Percentiles rank a stretch among this genome's conserved stretches.
Conservation (phyloP, 1,140 invertebrate species). For the Lepidurus arcticus region DNA sequence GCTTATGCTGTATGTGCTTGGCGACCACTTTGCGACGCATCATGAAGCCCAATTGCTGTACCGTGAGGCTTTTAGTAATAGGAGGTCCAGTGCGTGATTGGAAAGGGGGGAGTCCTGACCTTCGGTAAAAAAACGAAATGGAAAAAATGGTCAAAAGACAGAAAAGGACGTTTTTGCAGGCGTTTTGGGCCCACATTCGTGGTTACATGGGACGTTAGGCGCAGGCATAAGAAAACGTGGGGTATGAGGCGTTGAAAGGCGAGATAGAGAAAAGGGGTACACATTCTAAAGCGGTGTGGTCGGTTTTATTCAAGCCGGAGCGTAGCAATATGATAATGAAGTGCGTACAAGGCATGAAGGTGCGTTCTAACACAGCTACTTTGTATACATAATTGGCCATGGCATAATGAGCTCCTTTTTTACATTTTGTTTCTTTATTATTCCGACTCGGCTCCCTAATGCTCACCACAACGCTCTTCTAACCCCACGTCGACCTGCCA, state of each 20-base stretch:
- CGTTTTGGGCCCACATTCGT: too few relatives aligned
- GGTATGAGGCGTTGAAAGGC: too few relatives aligned
- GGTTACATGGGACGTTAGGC: too few relatives aligned
- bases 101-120: background rate
- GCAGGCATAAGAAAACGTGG: too few relatives aligned
- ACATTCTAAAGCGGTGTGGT: background rate
- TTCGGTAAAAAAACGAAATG: background rate
- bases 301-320: conserved; percentile 8
- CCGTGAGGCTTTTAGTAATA: background rate
- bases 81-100: background rate
- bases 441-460: background rate
- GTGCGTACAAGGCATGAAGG: conserved; percentile 20
- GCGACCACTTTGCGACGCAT: background rate
- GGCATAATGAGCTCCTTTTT: conserved; percentile 18
- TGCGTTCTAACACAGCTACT: conserved; percentile 6
- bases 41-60: background rate
- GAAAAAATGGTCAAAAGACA: background rate
- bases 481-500: background rate
- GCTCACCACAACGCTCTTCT: background rate
- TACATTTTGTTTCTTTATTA: too few relatives aligned
- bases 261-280: too few relatives aligned
- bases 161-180: background rate
- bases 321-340: conserved; percentile 22
- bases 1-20: too few relatives aligned
- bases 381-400: conserved; percentile 15